A percentile compares a stretch with the other conserved stretches of the same genome.
Conservation (phyloP, 2,888 invertebrate species). For the Parnassius apollo region DNA sequence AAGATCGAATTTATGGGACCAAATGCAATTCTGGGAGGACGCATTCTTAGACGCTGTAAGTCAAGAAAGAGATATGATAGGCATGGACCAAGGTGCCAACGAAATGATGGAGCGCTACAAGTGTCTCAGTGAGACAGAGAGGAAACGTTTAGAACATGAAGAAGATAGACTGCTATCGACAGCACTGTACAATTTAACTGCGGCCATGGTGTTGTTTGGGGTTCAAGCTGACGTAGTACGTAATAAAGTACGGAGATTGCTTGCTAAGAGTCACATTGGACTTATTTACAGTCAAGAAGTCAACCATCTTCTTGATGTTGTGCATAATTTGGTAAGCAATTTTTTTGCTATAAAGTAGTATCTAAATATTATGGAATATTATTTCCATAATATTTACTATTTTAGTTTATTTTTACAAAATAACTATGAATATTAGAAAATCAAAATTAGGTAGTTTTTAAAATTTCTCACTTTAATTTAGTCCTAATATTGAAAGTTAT, state of each 20-base stretch:
- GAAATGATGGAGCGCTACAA: conserved; percentile 99
- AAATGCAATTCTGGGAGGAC: conserved; percentile 99
- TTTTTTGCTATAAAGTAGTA: neutral
- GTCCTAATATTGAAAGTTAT: too few species aligned
- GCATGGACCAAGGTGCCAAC: conserved; percentile 99
- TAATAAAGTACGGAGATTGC: conserved; percentile 92
- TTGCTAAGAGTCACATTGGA: conserved; percentile 99
- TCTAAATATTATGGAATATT: too few species aligned
- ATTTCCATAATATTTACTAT: too few species aligned
- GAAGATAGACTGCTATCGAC: conserved; percentile 97
- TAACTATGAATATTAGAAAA: too few species aligned
- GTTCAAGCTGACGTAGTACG: conserved; percentile 92
- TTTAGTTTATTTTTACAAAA: too few species aligned
- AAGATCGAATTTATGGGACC: conserved; percentile 95
- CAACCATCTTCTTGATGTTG: conserved; percentile 96
- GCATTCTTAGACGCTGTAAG: conserved; percentile 98
- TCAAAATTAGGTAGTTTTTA: too few species aligned
- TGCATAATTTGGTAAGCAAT: conserved; percentile 91
- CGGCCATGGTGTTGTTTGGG: conserved; percentile 96
- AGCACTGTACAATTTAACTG: conserved; percentile 97
- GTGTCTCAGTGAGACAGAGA: conserved; percentile 93
- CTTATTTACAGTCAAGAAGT: conserved; percentile 98
- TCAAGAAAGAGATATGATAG: conserved; percentile 98
- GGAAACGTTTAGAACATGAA: conserved; percentile 97
- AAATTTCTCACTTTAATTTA: too few species aligned